Base-by-base conservation (phyloP, 2,888 invertebrate genomes). In the Horisme vitalbata region DNA sequence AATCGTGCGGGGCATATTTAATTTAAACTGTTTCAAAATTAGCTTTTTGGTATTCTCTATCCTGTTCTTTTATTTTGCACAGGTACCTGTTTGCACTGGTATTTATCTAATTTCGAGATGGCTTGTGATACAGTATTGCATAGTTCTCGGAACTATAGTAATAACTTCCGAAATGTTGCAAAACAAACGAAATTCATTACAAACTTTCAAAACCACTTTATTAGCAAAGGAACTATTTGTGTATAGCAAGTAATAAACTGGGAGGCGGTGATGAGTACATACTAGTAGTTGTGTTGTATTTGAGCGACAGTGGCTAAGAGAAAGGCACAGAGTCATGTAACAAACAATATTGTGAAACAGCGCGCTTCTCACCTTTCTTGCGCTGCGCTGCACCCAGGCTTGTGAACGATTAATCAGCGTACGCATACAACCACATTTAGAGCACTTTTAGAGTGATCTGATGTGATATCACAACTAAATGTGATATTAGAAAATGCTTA, bases 141-240 rank as follows among this genome's bases (percentile, higher is more conserved):
- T 28, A 13, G 13, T 28, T 28, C 8, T 13, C 28, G n/a, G 11
- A 27, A 28, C 13, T 9, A 8, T 30, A 12, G 21, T 4, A 10
- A 26, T 18, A 35, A 36, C 36, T 36, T 28, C 21, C 8, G 7
- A 46, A 39, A 43, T 39, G 26, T 44, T 46, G 26, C 13, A 46
- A 36, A 38, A 30, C 27, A 28, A 27, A 32, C 27, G 27, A 41
- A 46, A 36, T 46, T 41, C n/a, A 36, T 41, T 21, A 36, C 27
- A 43, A 43, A 48, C 41, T 48, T 48, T 43, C 24, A 14, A 8
- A 37, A 43, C 37, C 41, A 38, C 47, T 28, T 37, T 34, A 43
- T 48, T 43, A 38, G 37, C 34, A 14, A 24, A 34, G 41, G 30
- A 47, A 43, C 33, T 48, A 48, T 43, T 43, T 38, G 43, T 38